Base-by-base conservation (phyloP, 2,888 invertebrate species). In the Synergus laeviventris region DNA sequence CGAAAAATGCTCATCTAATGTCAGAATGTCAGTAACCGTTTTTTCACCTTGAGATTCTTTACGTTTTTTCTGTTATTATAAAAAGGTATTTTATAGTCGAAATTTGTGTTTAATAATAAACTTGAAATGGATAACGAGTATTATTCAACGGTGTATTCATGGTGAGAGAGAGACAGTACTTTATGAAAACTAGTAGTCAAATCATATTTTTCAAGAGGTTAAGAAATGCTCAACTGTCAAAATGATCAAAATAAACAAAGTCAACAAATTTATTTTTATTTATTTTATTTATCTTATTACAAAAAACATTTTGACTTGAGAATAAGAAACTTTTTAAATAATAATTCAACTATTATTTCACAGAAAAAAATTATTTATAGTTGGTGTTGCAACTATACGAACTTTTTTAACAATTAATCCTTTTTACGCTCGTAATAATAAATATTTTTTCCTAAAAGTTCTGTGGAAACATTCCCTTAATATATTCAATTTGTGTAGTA, bases 111-210 rank as follows among this genome's bases (percentile, higher is more conserved):
- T 14, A 18, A 18, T 62, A 18, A 62, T 38, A 36, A 16, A 18
- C 36, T 70, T n/a, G 36, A 16, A 9, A 90, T 90, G 90, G 87
- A 88, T 74, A 83, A 82, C 80, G 87, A 89, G 80, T 87, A 87
- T 83, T 85, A 85, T 78, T 84, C 89, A n/a, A 84, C 87, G 16
- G 82, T 90, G 73, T 89, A 90, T 81, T 82, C 89, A 49, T 90
- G 90, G 90, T 90, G 84, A 84, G n/a, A n/a, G n/a, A n/a, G n/a
- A n/a, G n/a, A n/a, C n/a, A n/a, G 78, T 74, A 76, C 36, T 66
- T 61, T 74, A 64, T 56, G 60, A 39, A 36, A 61, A 8, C 2
- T 42, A 24, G 16, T 24, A 39, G 38, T 56, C 42, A 14, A 24
- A 45, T 21, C 3, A 14, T 54, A 5, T 56, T 31, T 8, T 54